Conservation (phyloP, 2,113 vertebrate genomes). For the Alethe castanea region DNA sequence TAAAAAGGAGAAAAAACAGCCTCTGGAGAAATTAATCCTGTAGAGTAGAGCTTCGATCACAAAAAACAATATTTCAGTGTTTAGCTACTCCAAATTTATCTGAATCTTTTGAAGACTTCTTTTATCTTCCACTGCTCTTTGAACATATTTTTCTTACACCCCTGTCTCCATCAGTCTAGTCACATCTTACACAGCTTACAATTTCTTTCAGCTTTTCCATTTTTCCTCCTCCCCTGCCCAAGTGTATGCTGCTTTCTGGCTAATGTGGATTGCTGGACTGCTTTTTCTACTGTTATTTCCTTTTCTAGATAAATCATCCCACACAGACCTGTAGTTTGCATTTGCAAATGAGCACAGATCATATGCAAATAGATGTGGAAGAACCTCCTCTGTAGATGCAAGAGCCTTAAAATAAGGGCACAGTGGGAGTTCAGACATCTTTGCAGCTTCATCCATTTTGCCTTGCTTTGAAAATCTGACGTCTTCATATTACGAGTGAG, state of each 20-base stretch:
- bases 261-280: neutral
- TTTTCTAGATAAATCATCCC: neutral
- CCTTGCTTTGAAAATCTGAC: neutral
- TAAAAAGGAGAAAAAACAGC: neutral
- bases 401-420: neutral
- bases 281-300: neutral
- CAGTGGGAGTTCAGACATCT: neutral
- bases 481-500: neutral
- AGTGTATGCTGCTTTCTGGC: neutral
- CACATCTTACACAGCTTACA: neutral
- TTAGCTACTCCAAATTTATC: neutral
- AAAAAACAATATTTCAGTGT: neutral
- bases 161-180: neutral
- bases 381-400: neutral
- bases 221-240: neutral
- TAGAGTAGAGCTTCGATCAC: neutral
- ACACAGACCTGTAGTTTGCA: neutral
- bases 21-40: neutral
- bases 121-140: neutral
- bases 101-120: neutral
- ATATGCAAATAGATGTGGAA: neutral
- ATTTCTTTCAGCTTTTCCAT: neutral
- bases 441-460: neutral
- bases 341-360: neutral
- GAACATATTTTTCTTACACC: neutral